These are phyloP conservation scores for Nibea coibor DNA, from an alignment of 2,113 vertebrate species.

Conservation along the genomic window DNA sequence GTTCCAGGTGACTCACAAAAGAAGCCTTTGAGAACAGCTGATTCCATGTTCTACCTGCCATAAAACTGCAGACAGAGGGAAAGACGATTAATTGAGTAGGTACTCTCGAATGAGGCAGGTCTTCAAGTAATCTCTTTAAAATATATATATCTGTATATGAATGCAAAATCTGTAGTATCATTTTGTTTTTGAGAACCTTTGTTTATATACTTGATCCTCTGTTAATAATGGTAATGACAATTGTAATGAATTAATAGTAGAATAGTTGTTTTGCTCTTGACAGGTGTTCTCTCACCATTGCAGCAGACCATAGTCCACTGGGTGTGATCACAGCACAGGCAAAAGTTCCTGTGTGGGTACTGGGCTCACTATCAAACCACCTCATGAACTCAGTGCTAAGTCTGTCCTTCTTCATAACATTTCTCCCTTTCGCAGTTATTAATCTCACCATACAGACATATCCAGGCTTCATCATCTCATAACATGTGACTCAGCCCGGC, in stretches of 20 bases:
- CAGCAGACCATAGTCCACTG: background rate
- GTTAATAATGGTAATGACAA: background rate
- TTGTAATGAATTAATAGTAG: background rate
- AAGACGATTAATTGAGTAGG: no score
- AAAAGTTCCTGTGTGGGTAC: background rate
- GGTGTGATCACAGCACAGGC: background rate
- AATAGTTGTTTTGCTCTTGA: background rate
- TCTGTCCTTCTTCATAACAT: background rate
- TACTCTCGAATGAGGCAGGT: no score
- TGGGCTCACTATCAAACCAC: background rate
- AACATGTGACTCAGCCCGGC: background rate
- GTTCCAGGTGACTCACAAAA: no score
- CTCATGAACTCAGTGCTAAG: background rate
- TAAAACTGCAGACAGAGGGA: no score
- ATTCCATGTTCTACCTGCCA: no score
- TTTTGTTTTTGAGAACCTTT: no score
- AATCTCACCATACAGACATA: background rate
- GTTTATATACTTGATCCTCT: background rate
- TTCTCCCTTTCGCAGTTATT: background rate
- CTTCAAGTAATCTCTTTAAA: no score
- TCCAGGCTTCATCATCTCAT: background rate
- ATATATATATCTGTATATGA: no score
- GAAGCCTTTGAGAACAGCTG: no score
- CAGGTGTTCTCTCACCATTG: background rate
- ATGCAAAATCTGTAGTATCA: no score